Percentiles rank a stretch among this genome's conserved stretches.
phyloP scores from a whole-genome alignment of 2,888 invertebrate genomes.

The Magallana nippona region DNA sequence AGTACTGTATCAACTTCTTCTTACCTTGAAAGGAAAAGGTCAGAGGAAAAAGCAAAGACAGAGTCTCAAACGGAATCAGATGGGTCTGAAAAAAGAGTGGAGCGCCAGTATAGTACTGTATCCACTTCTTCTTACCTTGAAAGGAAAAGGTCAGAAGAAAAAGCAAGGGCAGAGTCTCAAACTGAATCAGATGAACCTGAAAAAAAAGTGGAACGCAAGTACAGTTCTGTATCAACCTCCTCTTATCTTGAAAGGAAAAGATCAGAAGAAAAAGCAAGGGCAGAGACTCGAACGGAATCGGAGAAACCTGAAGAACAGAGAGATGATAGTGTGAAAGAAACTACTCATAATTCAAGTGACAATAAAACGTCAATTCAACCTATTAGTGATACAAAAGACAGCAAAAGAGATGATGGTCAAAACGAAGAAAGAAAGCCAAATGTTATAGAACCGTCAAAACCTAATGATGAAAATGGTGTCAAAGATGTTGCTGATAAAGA shows the following conservation, averaged over 20 bases:
- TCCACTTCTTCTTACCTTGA: neutral
- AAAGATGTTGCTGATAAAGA: neutral
- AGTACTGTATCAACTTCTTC: constrained; percentile 15
- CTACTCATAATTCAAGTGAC: neutral
- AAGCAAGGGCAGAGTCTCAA: neutral
- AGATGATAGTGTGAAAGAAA: neutral
- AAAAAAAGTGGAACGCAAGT: constrained; percentile 12
- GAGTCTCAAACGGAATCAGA: neutral
- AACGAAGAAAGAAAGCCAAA: neutral
- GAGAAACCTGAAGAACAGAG: neutral
- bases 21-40: neutral
- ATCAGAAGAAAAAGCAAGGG: neutral
- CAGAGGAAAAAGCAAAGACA: neutral
- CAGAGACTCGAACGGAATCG: neutral
- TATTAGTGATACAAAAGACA: too few species aligned
- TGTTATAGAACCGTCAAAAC: neutral
- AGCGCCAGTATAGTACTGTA: constrained; percentile 36
- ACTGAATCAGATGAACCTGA: neutral
- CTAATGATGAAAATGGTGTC: neutral
- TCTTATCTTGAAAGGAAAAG: neutral
- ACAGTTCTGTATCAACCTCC: constrained; percentile 26
- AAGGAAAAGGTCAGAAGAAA: neutral
- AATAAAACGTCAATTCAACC: neutral
- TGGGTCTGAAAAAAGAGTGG: neutral
- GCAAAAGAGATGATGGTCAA: neutral